Base-by-base conservation (phyloP, 2,797 vertebrate genomes). In the Acropternis orthonyx region DNA sequence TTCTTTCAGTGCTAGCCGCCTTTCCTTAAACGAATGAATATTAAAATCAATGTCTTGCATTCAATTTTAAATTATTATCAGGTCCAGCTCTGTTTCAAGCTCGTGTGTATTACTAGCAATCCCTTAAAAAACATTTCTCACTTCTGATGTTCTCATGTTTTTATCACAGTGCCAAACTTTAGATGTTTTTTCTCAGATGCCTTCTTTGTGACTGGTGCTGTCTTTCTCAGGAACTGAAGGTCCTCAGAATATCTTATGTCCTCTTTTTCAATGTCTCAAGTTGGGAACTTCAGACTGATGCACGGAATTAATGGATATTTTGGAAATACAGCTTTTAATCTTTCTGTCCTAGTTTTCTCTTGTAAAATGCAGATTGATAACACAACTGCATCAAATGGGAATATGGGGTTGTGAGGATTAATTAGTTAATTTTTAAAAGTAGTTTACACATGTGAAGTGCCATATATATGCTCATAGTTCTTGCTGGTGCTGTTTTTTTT, bases 391-490 rank as follows among this genome's bases (percentile, higher is more conserved):
- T 94, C 93, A 88, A 67, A 75, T 88, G 93, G 91, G 93, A 95
- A 92, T 95, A 94, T 88, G 78, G 43, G 61, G 79, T 92, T 97
- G 54, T 90, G 76, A 93, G 43, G 92, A 88, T 95, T 95, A 93
- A 95, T 96, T 93, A 90, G 79, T 94, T 95, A 88, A 77, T 92
- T 85, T 85, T 84, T 84, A 46, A 20, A 89, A 94, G 58, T 69
- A 72, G 73, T 92, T 93, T 96, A 84, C 68, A 65, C 1, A 0
- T 75, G 39, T 84, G 54, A 73, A 90, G 62, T 81, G 34, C 62
- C n/a, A 39, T 69, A 59, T 78, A 66, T 75, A 78, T 66, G 62
- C 66, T 75, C 17, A 43, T 36, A 77, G 5, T 74, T 83, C 61
- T 88, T 72, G 14, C 43, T 95, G 43, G 83, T 82, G 44, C 43